Evolutionary conservation across 2,888 invertebrate genomes (phyloP).

Genomic region (Callimorpha dominula): DNA sequence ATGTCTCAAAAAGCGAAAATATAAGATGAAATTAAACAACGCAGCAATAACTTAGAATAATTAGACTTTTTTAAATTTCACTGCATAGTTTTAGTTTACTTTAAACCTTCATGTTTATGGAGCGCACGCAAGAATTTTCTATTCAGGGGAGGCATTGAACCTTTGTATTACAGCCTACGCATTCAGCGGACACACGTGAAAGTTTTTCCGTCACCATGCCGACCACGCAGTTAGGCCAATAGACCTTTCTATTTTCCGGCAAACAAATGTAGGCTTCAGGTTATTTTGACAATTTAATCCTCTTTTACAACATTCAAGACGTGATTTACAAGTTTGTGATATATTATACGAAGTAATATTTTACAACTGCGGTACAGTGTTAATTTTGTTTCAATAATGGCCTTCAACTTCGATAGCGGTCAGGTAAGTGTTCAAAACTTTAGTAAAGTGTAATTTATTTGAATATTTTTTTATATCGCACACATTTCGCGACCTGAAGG

Average conservation of each 20-base stretch:
- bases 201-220: constrained; percentile 61
- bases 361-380: constrained; percentile 32
- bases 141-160: constrained; percentile 50
- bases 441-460: background rate
- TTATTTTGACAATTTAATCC: constrained; percentile 52
- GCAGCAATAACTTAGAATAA: background rate
- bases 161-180: constrained; percentile 39
- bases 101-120: constrained; percentile 31
- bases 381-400: constrained; percentile 59
- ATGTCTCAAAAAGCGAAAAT: background rate
- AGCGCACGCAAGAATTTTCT: constrained; percentile 39
- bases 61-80: constrained; percentile 10
- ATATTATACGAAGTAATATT: constrained; percentile 34
- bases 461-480: too few species aligned
- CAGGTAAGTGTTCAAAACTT: constrained; percentile 68
- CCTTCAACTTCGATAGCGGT: constrained; percentile 81
- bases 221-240: constrained; percentile 80
- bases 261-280: constrained; percentile 50
- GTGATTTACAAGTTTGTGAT: constrained; percentile 61
- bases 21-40: background rate
- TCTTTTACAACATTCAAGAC: constrained; percentile 33
- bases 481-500: background rate
- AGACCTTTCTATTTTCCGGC: constrained; percentile 68
- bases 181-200: constrained; percentile 39
- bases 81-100: constrained; percentile 20